Conservation (phyloP, 2,113 vertebrate species). For the Platichthys stellatus region DNA sequence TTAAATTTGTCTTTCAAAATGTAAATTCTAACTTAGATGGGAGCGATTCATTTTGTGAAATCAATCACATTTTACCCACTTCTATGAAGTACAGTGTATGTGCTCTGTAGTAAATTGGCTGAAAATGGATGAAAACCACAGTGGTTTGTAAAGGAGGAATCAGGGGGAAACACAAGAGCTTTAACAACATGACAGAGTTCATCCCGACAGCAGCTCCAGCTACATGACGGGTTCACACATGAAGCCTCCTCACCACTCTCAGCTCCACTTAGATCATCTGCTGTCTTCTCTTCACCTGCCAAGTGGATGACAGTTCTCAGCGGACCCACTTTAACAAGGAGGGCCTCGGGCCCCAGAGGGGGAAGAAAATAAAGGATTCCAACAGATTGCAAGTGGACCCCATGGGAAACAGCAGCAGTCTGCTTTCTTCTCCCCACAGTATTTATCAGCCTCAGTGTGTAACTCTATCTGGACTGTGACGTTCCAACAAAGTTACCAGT, state of each 20-base stretch:
- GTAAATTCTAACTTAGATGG: background rate
- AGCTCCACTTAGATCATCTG: constrained; percentile 56
- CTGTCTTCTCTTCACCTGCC: constrained; percentile 62
- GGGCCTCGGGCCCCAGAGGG: constrained; percentile 27
- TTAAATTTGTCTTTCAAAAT: background rate
- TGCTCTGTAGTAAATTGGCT: constrained; percentile 2
- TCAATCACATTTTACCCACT: background rate
- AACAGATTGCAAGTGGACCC: constrained; percentile 50
- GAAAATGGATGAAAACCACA: background rate
- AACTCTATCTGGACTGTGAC: constrained; percentile 47
- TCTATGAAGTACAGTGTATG: background rate
- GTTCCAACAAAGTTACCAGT: constrained; percentile 47
- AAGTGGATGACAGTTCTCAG: constrained; percentile 63
- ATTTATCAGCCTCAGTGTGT: constrained; percentile 29
- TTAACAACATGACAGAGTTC: constrained; percentile 36
- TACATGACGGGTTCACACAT: constrained; percentile 40
- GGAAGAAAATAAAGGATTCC: constrained; percentile 50
- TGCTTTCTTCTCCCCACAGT: constrained; percentile 33
- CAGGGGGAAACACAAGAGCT: constrained; percentile 13
- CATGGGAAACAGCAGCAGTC: constrained; percentile 43
- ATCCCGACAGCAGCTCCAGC: constrained; percentile 27
- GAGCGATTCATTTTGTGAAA: background rate
- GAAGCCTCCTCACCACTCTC: constrained; percentile 44
- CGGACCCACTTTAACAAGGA: constrained; percentile 66
- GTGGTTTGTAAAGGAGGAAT: background rate